Percentiles rank a stretch among this genome's conserved stretches.
Evolutionary conservation across 2,888 invertebrate genomes (phyloP).

Genomic region (Eristalis tenax): DNA sequence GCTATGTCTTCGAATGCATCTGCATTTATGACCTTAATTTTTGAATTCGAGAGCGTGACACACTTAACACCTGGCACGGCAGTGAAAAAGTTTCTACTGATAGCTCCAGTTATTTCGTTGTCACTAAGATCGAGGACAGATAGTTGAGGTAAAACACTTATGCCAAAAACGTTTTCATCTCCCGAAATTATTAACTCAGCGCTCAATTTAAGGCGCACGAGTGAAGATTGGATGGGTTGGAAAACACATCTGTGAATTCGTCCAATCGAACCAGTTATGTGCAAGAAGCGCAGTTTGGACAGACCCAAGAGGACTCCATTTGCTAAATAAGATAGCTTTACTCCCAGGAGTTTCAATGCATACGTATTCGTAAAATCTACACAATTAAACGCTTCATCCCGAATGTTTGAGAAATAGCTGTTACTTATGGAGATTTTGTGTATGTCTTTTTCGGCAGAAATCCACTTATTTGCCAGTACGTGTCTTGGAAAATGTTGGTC

Average conservation of each 20-base stretch:
- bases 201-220: constrained; percentile 74
- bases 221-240: constrained; percentile 77
- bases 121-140: constrained; percentile 75
- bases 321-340: constrained; percentile 73
- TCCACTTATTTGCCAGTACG: constrained; percentile 72
- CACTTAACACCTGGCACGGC: constrained; percentile 75
- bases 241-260: constrained; percentile 74
- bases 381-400: constrained; percentile 75
- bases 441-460: constrained; percentile 61
- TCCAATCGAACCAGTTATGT: constrained; percentile 73
- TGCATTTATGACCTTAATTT: constrained; percentile 74
- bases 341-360: constrained; percentile 69
- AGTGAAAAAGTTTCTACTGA: constrained; percentile 73
- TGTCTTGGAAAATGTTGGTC: constrained; percentile 68
- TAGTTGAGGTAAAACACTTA: constrained; percentile 73
- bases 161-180: constrained; percentile 74
- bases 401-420: constrained; percentile 72
- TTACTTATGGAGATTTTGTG: constrained; percentile 73
- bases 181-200: constrained; percentile 71
- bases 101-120: constrained; percentile 74
- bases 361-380: constrained; percentile 74
- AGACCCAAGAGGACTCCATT: constrained; percentile 76
- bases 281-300: constrained; percentile 74
- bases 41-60: constrained; percentile 74
- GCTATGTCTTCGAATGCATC: constrained; percentile 75